Percentiles rank a stretch among this genome's conserved stretches.
phyloP scores from a whole-genome alignment of 2,888 invertebrate genomes.

The Endomychus coccineus region DNA sequence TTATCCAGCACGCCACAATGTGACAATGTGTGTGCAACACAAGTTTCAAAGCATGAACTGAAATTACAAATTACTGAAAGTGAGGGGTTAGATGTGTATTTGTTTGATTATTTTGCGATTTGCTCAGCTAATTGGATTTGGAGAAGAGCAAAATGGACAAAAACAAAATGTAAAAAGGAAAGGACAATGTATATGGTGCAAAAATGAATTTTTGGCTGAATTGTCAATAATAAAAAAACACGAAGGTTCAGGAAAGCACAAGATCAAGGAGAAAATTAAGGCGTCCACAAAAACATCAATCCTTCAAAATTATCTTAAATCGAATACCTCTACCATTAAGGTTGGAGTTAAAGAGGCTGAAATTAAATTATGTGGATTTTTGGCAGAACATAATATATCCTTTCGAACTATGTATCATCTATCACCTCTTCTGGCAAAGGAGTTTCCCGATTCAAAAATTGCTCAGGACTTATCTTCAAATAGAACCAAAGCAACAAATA shows the following conservation, averaged over 20 bases:
- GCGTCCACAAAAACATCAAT: neutral
- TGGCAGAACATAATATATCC: slow-evolving; percentile 22
- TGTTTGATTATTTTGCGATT: too few species aligned
- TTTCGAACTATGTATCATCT: slow-evolving; percentile 20
- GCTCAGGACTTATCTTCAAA: slow-evolving; percentile 13
- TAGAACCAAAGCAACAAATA: slow-evolving; percentile 17
- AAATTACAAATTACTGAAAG: too few species aligned
- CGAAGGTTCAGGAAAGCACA: neutral
- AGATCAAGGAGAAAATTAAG: neutral
- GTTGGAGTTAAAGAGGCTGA: slow-evolving; percentile 21
- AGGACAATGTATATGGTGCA: neutral
- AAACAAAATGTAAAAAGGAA: too few species aligned
- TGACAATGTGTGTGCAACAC: too few species aligned
- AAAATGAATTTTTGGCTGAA: neutral
- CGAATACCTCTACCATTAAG: slow-evolving; percentile 12
- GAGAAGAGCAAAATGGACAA: too few species aligned
- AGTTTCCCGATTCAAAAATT: slow-evolving; percentile 19
- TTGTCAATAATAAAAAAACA: neutral
- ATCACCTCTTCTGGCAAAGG: slow-evolving; percentile 12
- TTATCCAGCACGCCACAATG: too few species aligned
- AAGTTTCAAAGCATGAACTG: too few species aligned
- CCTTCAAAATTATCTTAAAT: slow-evolving; percentile 4
- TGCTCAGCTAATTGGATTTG: too few species aligned
- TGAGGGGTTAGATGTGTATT: too few species aligned
- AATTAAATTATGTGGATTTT: slow-evolving; percentile 23